Evolutionary conservation across 2,113 vertebrate genomes (phyloP).

Genomic region (Cebus imitator): DNA sequence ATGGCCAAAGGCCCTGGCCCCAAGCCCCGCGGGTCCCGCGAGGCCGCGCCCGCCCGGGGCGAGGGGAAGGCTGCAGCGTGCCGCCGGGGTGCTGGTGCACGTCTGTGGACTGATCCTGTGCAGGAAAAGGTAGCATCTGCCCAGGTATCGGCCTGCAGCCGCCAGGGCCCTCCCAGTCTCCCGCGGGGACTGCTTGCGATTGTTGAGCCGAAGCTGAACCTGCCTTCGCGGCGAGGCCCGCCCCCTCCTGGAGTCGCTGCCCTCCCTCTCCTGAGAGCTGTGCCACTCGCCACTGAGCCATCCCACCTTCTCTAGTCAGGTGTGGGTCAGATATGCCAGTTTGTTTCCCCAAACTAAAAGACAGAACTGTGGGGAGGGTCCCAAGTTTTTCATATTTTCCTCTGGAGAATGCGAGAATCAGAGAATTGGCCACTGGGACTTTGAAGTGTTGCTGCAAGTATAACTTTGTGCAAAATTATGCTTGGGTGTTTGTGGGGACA

Average conservation of each 20-base stretch:
- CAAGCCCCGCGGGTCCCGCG: accelerated
- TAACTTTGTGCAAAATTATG: too few species aligned
- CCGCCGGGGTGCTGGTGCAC: conserved; percentile 32
- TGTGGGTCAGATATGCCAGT: neutral
- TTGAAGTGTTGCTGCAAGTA: too few species aligned
- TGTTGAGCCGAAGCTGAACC: accelerated
- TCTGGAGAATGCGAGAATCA: neutral
- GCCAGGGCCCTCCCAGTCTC: too few species aligned
- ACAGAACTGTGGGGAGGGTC: neutral
- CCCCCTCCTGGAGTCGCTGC: neutral
- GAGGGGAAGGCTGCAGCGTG: neutral
- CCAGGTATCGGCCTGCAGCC: too few species aligned
- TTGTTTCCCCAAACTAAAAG: neutral
- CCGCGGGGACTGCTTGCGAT: accelerated
- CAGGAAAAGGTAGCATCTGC: conserved; percentile 60
- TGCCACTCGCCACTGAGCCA: neutral
- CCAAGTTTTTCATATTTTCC: neutral
- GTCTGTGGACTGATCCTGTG: conserved; percentile 52
- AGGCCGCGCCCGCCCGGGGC: accelerated
- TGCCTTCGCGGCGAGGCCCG: neutral
- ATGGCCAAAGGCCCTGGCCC: neutral
- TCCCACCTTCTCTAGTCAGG: neutral
- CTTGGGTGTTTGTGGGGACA: neutral
- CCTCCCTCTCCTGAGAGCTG: neutral
- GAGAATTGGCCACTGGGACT: neutral